Evolutionary conservation across 1,140 invertebrate species (phyloP).

Genomic region (Drosophila lini): DNA sequence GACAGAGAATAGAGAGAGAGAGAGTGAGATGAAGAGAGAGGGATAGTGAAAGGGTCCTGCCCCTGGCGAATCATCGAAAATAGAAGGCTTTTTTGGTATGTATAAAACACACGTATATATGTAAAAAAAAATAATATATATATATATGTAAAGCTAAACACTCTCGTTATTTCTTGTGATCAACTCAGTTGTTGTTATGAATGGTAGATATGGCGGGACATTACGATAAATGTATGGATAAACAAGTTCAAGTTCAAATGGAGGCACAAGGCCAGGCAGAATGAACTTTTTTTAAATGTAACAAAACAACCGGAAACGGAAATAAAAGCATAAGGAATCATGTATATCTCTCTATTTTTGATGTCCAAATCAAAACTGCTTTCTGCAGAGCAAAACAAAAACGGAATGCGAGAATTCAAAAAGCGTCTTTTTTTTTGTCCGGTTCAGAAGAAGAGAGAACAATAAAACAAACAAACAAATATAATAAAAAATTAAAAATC

Average conservation of each 20-base stretch:
- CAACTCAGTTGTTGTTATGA: constrained; percentile 81
- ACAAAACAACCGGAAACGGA: constrained; percentile 22
- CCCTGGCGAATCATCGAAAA: constrained; percentile 36
- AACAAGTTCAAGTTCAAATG: not conserved
- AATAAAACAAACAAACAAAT: constrained; percentile 21
- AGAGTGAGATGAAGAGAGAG: not conserved
- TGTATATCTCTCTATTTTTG: constrained; percentile 55
- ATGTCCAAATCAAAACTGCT: constrained; percentile 52
- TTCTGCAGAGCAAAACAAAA: constrained; percentile 15
- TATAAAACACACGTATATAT: constrained; percentile 25
- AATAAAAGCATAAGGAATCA: constrained; percentile 36
- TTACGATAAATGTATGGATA: constrained; percentile 18
- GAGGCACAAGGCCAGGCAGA: constrained; percentile 1
- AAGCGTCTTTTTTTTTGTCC: constrained; percentile 41
- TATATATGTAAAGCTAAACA: constrained; percentile 53
- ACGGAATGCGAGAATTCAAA: constrained; percentile 6
- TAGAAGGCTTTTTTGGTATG: constrained; percentile 17
- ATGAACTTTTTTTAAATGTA: constrained; percentile 31
- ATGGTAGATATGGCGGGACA: constrained; percentile 39
- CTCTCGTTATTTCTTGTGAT: constrained; percentile 81
- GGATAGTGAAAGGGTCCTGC: constrained; percentile 5
- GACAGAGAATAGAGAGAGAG: not conserved
- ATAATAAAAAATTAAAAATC: constrained; percentile 6
- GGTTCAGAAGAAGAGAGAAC: constrained; percentile 15
- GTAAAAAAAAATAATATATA: constrained; percentile 3